Evolutionary conservation across 2,113 vertebrate species (phyloP).

Genomic region (Pholis gunnellus): DNA sequence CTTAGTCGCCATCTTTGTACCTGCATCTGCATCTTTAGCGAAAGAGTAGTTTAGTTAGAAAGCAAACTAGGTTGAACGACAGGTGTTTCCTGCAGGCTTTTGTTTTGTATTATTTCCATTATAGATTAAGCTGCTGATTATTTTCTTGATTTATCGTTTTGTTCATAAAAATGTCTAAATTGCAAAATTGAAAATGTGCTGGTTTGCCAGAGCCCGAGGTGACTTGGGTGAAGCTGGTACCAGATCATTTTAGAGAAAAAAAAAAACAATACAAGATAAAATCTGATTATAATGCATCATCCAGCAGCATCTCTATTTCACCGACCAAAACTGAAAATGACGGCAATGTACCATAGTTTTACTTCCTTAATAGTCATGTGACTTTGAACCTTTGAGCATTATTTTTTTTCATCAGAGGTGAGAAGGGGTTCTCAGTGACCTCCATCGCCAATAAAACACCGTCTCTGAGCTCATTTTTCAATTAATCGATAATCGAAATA

Average conservation of each 20-base stretch:
- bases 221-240: not conserved
- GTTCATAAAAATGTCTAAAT: not conserved
- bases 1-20: not conserved
- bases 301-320: slow-evolving; percentile 58
- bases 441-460: slow-evolving; percentile 73
- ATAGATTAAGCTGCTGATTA: too few relatives aligned
- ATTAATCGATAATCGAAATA: too few relatives aligned
- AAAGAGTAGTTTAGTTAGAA: slow-evolving; percentile 26
- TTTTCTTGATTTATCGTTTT: too few relatives aligned
- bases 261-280: slow-evolving; percentile 12
- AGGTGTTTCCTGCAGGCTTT: not conserved
- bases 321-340: slow-evolving; percentile 73
- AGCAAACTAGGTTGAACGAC: not conserved
- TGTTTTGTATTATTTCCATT: not conserved
- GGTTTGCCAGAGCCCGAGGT: not conserved
- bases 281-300: slow-evolving; percentile 66
- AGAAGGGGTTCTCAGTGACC: slow-evolving; percentile 84
- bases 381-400: slow-evolving; percentile 76
- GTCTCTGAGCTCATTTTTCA: slow-evolving; percentile 64
- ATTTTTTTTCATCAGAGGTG: slow-evolving; percentile 90
- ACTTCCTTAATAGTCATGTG: slow-evolving; percentile 85
- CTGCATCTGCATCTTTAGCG: slow-evolving; percentile 1
- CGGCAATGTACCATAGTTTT: slow-evolving; percentile 76
- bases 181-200: not conserved
- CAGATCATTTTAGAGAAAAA: not conserved